Evolutionary conservation across 2,113 vertebrate genomes (phyloP), one percentile per base, ranked within the genome.

Genomic region (Lynx canadensis): DNA sequence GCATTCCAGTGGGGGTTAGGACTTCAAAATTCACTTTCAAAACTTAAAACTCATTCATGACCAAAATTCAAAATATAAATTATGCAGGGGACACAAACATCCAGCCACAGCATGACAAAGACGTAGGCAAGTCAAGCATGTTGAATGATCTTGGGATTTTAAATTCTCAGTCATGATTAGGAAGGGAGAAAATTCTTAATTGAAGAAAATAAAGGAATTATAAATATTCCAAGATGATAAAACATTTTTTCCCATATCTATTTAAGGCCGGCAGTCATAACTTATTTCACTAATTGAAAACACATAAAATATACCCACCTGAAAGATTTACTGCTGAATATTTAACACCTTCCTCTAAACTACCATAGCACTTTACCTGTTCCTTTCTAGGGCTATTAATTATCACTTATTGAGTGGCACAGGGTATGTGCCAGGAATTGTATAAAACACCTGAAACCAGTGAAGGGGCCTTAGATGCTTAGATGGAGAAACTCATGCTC

Each of bases 181-280:
- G 48, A 48, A 96, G 73, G 25, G 5, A 65, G 68, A 78, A 89
- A 82, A 96, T 74, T 76, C 31, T 66, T 78, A 87, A 65, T 29
- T 71, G 65, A 93, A 91, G 23, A 41, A 45, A 87, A 4, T 25
- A 87, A 36, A 80, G 29, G 18, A 55, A 91, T 19, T 86, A 68
- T 48, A 92, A 81, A 79, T 50, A 71, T 55, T 91, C 45, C 92
- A 96, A 96, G 82, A 86, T 60, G 48, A 82, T 55, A 21, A 86
- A 96, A 95, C 74, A 57, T 45, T 76, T 78, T 76, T 18, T 4
- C 41, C 74, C 74, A 5, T 48, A 78, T 31, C 41, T 78, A 48
- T 78, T 29, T 78, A 78, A 2, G 6, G 74, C 29, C 0, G 14
- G 74, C 41, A 78, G 25, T 78, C 74, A 4, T 31, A 78, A 78